These are phyloP conservation scores for Microplitis deprimator DNA, from an alignment of 2,888 invertebrate genomes.

Conservation along the genomic window DNA sequence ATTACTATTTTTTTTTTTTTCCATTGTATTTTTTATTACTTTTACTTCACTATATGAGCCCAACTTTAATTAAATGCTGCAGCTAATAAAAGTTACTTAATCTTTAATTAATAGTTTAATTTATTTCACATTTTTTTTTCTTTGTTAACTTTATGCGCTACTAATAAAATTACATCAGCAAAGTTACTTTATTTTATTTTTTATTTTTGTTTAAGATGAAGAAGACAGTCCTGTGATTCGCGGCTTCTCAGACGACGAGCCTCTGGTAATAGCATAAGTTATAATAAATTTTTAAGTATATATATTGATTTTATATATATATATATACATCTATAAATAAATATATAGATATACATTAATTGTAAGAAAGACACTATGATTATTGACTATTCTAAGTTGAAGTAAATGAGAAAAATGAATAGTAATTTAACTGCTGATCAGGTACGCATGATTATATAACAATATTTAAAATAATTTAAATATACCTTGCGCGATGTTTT, in stretches of 20 bases:
- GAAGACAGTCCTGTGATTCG: conserved; percentile 91
- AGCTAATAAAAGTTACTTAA: neutral
- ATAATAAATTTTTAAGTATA: conserved; percentile 47
- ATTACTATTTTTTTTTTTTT: conserved; percentile 20
- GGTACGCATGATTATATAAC: conserved; percentile 38
- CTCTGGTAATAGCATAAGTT: conserved; percentile 88
- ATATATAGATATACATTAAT: conserved; percentile 44
- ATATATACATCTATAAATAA: conserved; percentile 8
- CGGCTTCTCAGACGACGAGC: conserved; percentile 95
- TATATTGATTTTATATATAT: conserved; percentile 39
- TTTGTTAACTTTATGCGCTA: conserved; percentile 14
- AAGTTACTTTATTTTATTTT: conserved; percentile 41
- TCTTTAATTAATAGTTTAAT: conserved; percentile 17
- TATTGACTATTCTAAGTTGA: conserved; percentile 60
- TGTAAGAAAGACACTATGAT: conserved; percentile 60
- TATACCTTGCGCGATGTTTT: conserved; percentile 8
- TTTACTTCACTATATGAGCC: neutral
- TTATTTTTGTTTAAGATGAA: conserved; percentile 75
- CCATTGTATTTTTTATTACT: neutral
- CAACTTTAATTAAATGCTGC: neutral
- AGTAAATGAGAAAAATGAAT: conserved; percentile 51
- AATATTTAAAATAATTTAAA: conserved; percentile 14
- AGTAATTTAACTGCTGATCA: conserved; percentile 37
- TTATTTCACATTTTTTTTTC: conserved; percentile 53
- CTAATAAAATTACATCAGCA: too few relatives aligned